Conservation (phyloP, 92 coral and sea anemone species). For the Actinernus sp. region DNA sequence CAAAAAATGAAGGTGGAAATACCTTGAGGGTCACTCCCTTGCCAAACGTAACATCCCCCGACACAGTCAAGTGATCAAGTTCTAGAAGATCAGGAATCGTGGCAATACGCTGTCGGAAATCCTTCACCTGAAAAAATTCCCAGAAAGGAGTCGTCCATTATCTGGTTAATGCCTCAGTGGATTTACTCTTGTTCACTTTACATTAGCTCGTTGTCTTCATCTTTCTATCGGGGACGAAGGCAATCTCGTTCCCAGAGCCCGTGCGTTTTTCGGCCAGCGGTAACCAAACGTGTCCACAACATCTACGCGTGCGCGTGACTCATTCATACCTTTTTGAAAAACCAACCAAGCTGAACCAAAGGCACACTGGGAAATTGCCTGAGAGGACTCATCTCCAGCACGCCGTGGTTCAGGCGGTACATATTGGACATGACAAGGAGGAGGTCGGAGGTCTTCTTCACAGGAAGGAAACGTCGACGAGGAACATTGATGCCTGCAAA, state of each 20-base stretch:
- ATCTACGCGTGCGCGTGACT: background rate
- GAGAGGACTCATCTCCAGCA: conserved; percentile 80
- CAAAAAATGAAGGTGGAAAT: too few species aligned
- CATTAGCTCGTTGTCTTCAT: too few species aligned
- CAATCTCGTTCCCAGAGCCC: too few species aligned
- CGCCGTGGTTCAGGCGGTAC: conserved; percentile 88
- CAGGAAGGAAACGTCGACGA: conserved; percentile 98
- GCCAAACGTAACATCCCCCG: conserved; percentile 99
- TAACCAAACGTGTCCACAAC: too few species aligned
- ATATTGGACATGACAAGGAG: conserved; percentile 92
- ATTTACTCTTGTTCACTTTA: too few species aligned
- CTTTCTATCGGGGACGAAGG: background rate
- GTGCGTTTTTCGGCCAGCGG: too few species aligned
- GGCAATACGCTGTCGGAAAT: conserved; percentile 83
- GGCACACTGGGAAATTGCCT: conserved; percentile 95
- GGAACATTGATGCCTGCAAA: conserved; percentile 91
- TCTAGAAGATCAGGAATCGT: conserved; percentile 95
- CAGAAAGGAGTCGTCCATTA: too few species aligned
- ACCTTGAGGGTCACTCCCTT: conserved; percentile 93
- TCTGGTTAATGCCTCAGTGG: too few species aligned
- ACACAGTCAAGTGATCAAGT: conserved; percentile 95
- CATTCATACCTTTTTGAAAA: conserved; percentile 76
- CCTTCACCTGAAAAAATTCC: conserved; percentile 76
- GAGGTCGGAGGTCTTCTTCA: conserved; percentile 93
- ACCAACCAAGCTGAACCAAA: conserved; percentile 88